These are phyloP conservation scores for Calameuta pallipes DNA, from an alignment of 2,888 invertebrate genomes.

Conservation along the genomic window DNA sequence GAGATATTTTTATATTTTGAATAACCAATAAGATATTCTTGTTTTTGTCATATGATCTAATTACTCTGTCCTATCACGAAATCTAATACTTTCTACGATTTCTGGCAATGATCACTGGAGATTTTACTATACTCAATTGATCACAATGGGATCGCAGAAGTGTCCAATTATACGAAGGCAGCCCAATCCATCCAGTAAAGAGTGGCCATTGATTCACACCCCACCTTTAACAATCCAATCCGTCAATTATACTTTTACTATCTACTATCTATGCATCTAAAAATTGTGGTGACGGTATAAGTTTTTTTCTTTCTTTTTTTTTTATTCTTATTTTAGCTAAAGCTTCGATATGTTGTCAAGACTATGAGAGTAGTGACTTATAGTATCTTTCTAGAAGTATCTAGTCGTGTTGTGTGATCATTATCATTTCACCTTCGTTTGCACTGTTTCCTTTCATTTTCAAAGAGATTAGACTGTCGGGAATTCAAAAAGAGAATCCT, in stretches of 20 bases:
- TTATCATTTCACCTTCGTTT: background rate
- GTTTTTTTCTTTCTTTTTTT: slow-evolving; percentile 25
- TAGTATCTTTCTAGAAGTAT: slow-evolving; percentile 30
- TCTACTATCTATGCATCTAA: slow-evolving; percentile 43
- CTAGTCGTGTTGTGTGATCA: slow-evolving; percentile 25
- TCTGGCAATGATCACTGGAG: background rate
- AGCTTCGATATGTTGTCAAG: slow-evolving; percentile 40
- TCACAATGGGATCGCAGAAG: slow-evolving; percentile 9
- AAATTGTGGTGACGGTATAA: slow-evolving; percentile 49
- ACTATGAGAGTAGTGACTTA: slow-evolving; percentile 35
- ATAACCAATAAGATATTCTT: background rate
- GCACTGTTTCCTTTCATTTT: background rate
- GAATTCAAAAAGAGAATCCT: background rate
- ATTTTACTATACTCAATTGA: background rate
- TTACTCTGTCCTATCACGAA: background rate
- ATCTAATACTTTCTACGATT: background rate
- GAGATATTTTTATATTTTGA: background rate
- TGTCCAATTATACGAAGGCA: slow-evolving; percentile 12
- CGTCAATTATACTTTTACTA: slow-evolving; percentile 27
- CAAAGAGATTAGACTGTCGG: background rate
- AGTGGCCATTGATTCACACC: slow-evolving; percentile 12
- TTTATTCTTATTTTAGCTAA: slow-evolving; percentile 27
- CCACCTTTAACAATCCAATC: slow-evolving; percentile 13
- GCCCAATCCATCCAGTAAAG: slow-evolving; percentile 22
- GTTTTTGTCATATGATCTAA: background rate